These are phyloP conservation scores for Drosophila tripunctata DNA, from an alignment of 2,888 invertebrate species.

Conservation along the genomic window DNA sequence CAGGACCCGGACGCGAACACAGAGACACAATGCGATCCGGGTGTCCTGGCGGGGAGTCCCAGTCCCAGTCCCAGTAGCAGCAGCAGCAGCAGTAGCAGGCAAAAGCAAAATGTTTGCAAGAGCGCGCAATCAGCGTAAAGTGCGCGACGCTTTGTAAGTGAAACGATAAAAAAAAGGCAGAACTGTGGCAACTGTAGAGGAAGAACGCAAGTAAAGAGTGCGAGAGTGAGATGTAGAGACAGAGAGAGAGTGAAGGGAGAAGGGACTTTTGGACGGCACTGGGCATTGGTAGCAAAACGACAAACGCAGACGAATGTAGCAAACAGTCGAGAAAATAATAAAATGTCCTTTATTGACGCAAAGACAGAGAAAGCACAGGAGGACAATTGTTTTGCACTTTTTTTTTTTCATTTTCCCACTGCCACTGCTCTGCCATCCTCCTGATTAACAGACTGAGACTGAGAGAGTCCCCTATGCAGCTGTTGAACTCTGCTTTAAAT, in stretches of 20 bases:
- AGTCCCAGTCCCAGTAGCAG: constrained; percentile 5
- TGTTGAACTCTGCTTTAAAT: not conserved
- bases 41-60: constrained; percentile 19
- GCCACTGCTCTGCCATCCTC: not conserved
- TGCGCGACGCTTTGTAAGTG: constrained; percentile 77
- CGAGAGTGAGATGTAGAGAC: not conserved
- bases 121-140: constrained; percentile 78
- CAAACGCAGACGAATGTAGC: constrained; percentile 13
- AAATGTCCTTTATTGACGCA: constrained; percentile 75
- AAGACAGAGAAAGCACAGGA: constrained; percentile 27
- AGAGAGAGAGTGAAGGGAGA: not conserved
- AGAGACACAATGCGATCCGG: constrained; percentile 28
- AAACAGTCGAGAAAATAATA: constrained; percentile 58
- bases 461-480: constrained; percentile 13
- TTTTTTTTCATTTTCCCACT: constrained; percentile 22
- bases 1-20: constrained; percentile 15
- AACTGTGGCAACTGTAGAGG: constrained; percentile 2
- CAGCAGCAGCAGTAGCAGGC: constrained; percentile 23
- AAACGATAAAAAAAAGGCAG: constrained; percentile 76
- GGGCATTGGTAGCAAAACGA: constrained; percentile 2
- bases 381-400: constrained; percentile 53
- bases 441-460: not conserved
- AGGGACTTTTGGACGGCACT: not conserved
- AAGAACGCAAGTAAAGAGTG: not conserved
- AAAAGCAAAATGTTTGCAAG: constrained; percentile 66